These are phyloP conservation scores for Aurelia sp. DNA, from an alignment of 30 jellyfish, hydroid and myxozoan genomes.

Conservation along the genomic window DNA sequence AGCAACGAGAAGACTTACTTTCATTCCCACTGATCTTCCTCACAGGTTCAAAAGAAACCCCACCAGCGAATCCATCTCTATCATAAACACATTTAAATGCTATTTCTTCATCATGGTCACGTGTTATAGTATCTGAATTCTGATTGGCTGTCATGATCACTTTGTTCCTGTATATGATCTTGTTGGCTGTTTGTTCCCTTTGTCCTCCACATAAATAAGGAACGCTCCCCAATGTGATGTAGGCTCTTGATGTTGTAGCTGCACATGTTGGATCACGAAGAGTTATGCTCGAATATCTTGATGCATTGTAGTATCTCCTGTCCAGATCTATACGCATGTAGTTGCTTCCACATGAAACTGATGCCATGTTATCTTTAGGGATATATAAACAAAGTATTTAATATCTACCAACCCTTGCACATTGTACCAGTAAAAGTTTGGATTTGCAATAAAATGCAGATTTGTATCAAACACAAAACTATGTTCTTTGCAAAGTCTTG, in stretches of 20 bases:
- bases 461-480: no score
- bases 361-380: constrained; percentile 8
- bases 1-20: background rate
- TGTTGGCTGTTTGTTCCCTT: constrained; percentile 5
- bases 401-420: background rate
- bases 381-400: background rate
- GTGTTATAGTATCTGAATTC: constrained; percentile 6
- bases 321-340: constrained; percentile 26
- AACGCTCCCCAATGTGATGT: constrained; percentile 18
- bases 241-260: background rate
- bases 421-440: background rate
- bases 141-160: constrained; percentile 34
- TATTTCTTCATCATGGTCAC: constrained; percentile 30
- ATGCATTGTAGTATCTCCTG: constrained; percentile 7
- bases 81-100: background rate
- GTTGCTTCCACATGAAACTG: constrained; percentile 25
- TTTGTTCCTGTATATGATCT: constrained; percentile 31
- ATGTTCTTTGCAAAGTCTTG: no score
- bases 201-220: constrained; percentile 34
- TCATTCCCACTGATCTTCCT: constrained; percentile 24
- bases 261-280: constrained; percentile 32
- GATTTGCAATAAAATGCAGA: background rate
- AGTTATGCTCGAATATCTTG: constrained; percentile 19
- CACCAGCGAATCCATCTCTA: constrained; percentile 5
- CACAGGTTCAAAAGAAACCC: constrained; percentile 24